phyloP scores from a whole-genome alignment of 2,113 vertebrate species.

The Amblyopsis rosae region DNA sequence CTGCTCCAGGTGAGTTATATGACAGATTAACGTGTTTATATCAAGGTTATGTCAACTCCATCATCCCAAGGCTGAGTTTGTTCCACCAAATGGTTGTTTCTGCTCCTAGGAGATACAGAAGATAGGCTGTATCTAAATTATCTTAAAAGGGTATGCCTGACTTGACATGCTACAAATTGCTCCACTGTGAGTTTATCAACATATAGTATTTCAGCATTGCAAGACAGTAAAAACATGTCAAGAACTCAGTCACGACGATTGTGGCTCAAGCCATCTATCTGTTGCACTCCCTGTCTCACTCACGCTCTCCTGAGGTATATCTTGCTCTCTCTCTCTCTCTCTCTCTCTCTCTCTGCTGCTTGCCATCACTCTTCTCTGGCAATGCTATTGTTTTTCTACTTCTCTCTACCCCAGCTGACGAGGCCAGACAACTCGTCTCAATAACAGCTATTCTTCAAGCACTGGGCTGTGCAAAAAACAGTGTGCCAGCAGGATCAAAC shows the following conservation, averaged over 20 bases:
- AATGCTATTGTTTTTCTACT: constrained; percentile 57
- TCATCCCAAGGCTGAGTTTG: background rate
- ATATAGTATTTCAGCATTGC: constrained; percentile 39
- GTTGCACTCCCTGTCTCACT: constrained; percentile 43
- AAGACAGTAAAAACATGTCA: constrained; percentile 34
- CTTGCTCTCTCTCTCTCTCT: constrained; percentile 24
- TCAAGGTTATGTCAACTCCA: constrained; percentile 11
- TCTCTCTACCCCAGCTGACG: constrained; percentile 44
- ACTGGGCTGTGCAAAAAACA: constrained; percentile 42
- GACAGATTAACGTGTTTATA: background rate
- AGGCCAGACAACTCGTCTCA: constrained; percentile 68
- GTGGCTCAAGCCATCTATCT: constrained; percentile 42
- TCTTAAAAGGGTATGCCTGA: constrained; percentile 35
- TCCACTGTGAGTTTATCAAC: constrained; percentile 34
- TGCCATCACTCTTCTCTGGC: background rate
- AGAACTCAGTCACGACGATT: constrained; percentile 45
- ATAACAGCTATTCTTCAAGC: constrained; percentile 62
- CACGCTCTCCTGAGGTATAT: constrained; percentile 41
- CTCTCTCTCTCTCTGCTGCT: constrained; percentile 6
- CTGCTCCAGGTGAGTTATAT: background rate
- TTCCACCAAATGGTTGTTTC: background rate
- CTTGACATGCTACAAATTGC: constrained; percentile 24
- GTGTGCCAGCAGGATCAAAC: constrained; percentile 47
- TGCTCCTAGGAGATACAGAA: background rate
- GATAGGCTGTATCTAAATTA: background rate